Conservation (phyloP, 53 echinoderm and acorn worm genomes). For the Luidia sarsii region DNA sequence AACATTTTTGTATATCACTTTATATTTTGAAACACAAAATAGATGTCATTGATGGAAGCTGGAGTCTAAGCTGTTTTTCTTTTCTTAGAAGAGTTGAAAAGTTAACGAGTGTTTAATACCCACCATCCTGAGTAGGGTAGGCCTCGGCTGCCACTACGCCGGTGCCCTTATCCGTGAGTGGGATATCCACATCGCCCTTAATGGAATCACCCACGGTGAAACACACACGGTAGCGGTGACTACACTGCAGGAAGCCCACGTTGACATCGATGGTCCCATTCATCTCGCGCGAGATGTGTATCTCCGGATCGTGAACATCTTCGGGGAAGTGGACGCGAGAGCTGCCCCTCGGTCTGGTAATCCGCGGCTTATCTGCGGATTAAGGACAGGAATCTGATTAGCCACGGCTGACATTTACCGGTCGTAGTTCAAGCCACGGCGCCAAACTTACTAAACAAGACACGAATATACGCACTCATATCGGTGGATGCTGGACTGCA, state of each 20-base stretch:
- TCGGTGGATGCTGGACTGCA: too few species aligned
- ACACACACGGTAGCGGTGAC: constrained; percentile 79
- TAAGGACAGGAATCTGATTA: background rate
- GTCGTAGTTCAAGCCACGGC: background rate
- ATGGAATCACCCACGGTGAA: constrained; percentile 51
- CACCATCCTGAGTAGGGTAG: constrained; percentile 40
- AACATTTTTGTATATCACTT: too few species aligned
- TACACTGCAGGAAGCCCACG: constrained; percentile 84
- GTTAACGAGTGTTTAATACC: too few species aligned
- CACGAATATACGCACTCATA: too few species aligned
- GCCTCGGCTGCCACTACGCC: constrained; percentile 14
- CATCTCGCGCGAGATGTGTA: constrained; percentile 71
- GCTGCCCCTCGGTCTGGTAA: constrained; percentile 67
- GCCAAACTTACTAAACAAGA: too few species aligned
- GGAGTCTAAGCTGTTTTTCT: too few species aligned
- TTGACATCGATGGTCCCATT: constrained; percentile 83
- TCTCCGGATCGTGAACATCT: constrained; percentile 89
- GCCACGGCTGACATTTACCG: background rate
- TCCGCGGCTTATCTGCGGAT: constrained; percentile 45
- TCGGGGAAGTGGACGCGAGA: constrained; percentile 96
- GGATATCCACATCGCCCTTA: constrained; percentile 43
- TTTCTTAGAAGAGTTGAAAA: too few species aligned
- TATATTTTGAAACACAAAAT: too few species aligned
- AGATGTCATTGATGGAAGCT: too few species aligned
- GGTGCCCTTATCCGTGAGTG: constrained; percentile 19